Percentiles rank a stretch among this genome's conserved stretches.
These are phyloP conservation scores for Microtus montanus DNA, from an alignment of 2,113 vertebrate genomes.

Conservation along the genomic window DNA sequence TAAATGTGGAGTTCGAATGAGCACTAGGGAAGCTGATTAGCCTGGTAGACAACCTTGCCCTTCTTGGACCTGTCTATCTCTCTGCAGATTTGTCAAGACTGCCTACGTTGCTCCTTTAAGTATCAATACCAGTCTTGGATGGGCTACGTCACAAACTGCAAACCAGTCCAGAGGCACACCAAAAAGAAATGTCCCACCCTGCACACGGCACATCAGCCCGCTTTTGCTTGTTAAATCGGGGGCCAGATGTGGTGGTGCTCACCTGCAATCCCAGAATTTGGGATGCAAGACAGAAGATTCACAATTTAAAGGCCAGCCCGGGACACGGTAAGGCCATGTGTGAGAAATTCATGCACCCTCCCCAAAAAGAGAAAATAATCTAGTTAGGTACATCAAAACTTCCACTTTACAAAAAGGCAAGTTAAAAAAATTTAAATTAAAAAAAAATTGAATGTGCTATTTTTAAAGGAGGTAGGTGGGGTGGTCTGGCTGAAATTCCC, in stretches of 20 bases:
- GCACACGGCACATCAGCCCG: neutral
- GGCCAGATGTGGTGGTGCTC: neutral
- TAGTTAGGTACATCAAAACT: neutral
- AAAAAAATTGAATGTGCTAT: neutral
- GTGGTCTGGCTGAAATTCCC: neutral
- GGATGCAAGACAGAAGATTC: neutral
- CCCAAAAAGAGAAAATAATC: neutral
- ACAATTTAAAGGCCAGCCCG: neutral
- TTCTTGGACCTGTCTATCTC: neutral
- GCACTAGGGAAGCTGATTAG: slow-evolving; percentile 24
- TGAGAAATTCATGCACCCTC: neutral
- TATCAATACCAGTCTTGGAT: neutral
- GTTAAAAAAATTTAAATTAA: neutral
- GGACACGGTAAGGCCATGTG: neutral
- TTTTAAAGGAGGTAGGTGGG: neutral
- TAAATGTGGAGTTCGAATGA: slow-evolving; percentile 11
- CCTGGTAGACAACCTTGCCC: neutral
- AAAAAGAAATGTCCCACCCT: neutral
- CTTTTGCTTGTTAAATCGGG: slow-evolving; percentile 43
- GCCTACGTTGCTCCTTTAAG: neutral
- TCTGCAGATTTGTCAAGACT: neutral
- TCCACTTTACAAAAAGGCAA: neutral
- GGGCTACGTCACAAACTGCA: neutral
- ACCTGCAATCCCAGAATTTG: neutral
- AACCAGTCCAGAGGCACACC: slow-evolving; percentile 1